Percentiles rank a stretch among this genome's conserved stretches.
These are phyloP conservation scores for Aurelia sp. DNA, from an alignment of 30 jellyfish, hydroid and myxozoan genomes.

Conservation along the genomic window DNA sequence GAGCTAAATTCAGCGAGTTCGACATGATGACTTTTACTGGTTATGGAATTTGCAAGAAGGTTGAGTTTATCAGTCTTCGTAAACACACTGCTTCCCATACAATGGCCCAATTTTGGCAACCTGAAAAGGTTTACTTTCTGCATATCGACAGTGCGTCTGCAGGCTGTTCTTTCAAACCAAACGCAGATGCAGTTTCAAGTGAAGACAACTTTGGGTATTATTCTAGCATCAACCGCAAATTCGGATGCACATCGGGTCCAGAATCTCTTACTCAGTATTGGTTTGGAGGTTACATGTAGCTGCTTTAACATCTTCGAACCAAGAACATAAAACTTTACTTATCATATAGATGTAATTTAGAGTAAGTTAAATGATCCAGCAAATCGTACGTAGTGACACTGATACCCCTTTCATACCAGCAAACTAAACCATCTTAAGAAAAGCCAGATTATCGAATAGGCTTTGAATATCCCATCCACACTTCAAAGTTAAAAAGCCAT, in stretches of 20 bases:
- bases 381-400: no score
- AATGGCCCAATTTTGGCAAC: not conserved
- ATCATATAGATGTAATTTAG: no score
- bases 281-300: slow-evolving; percentile 18
- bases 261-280: slow-evolving; percentile 10
- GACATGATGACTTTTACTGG: slow-evolving; percentile 7
- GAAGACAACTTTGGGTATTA: slow-evolving; percentile 30
- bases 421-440: no score
- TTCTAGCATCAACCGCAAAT: not conserved
- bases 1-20: not conserved
- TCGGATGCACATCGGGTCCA: slow-evolving; percentile 13
- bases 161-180: not conserved
- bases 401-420: no score
- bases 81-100: not conserved
- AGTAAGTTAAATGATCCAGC: no score
- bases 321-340: no score
- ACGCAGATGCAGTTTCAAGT: slow-evolving; percentile 3
- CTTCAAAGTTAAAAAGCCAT: no score
- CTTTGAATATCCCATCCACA: no score
- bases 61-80: not conserved
- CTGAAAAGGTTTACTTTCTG: not conserved
- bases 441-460: no score
- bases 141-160: not conserved
- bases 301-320: no score
- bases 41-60: not conserved